These are phyloP conservation scores for Branchipolynoe longqiensis DNA, from an alignment of 2,888 invertebrate species.

Conservation along the genomic window DNA sequence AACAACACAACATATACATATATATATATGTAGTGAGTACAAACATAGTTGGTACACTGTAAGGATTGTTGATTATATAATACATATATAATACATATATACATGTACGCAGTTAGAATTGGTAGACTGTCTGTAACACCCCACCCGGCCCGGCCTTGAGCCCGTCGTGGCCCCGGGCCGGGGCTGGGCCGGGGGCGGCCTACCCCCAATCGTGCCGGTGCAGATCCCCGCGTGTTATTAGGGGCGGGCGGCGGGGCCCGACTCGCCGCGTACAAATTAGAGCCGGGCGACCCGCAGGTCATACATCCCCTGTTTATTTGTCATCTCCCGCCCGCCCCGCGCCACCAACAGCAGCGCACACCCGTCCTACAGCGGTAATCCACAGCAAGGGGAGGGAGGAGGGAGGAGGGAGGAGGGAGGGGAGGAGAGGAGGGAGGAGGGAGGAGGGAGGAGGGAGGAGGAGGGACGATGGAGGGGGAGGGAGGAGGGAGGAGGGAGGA, in stretches of 20 bases:
- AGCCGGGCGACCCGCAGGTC: neutral
- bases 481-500: too few species aligned
- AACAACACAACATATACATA: too few species aligned
- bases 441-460: neutral
- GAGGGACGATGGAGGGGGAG: too few species aligned
- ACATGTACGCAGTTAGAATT: too few species aligned
- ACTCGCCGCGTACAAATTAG: conserved; percentile 13
- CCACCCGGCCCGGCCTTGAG: too few species aligned
- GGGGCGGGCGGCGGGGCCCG: conserved; percentile 8
- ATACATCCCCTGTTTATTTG: conserved; percentile 36
- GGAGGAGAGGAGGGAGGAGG: neutral
- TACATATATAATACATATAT: too few species aligned
- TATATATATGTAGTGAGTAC: too few species aligned
- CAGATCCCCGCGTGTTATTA: conserved; percentile 12
- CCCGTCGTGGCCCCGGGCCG: neutral
- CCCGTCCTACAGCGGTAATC: neutral
- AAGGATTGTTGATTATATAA: too few species aligned
- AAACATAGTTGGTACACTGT: too few species aligned
- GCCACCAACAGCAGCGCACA: neutral
- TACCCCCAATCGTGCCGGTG: too few species aligned
- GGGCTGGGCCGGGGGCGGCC: neutral
- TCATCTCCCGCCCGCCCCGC: conserved; percentile 11
- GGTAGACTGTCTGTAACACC: too few species aligned
- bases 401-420: neutral
- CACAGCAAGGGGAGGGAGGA: conserved; percentile 5